Evolutionary conservation across 2,888 invertebrate species (phyloP).

Genomic region (Agrochola litura): DNA sequence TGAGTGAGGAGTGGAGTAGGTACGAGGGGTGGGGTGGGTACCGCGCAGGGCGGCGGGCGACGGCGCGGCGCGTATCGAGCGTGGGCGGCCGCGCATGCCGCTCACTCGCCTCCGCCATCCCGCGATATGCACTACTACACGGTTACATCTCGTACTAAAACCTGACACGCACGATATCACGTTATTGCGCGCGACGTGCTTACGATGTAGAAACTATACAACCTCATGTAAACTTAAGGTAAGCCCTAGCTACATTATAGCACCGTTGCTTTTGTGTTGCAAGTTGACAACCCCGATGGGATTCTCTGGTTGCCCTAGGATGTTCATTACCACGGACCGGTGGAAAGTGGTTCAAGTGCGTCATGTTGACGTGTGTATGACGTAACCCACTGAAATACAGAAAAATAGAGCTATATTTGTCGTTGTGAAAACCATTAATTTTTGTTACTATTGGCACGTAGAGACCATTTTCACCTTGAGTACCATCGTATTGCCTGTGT

Average conservation of each 20-base stretch:
- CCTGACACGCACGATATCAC: slow-evolving; percentile 69
- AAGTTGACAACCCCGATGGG: slow-evolving; percentile 19
- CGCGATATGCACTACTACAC: slow-evolving; percentile 80
- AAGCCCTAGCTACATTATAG: slow-evolving; percentile 63
- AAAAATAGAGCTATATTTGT: slow-evolving; percentile 48
- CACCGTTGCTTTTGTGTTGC: slow-evolving; percentile 29
- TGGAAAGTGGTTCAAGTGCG: slow-evolving; percentile 75
- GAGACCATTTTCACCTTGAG: slow-evolving; percentile 4
- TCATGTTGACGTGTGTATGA: slow-evolving; percentile 79
- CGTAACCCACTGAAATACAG: slow-evolving; percentile 73
- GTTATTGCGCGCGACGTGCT: slow-evolving; percentile 71
- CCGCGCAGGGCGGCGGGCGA: slow-evolving; percentile 59
- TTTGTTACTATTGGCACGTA: not conserved
- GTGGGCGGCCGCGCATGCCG: slow-evolving; percentile 87
- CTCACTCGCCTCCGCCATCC: slow-evolving; percentile 72
- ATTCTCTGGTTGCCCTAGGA: slow-evolving; percentile 43
- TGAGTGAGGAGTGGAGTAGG: slow-evolving; percentile 21
- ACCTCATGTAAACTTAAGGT: slow-evolving; percentile 77
- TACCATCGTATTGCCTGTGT: not conserved
- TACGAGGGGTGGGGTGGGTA: slow-evolving; percentile 43
- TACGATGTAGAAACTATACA: slow-evolving; percentile 77
- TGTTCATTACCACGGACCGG: slow-evolving; percentile 65
- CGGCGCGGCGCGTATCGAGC: slow-evolving; percentile 83
- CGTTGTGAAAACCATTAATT: slow-evolving; percentile 17
- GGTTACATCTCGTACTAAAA: slow-evolving; percentile 70